Conservation (phyloP, 2,113 vertebrate species). For the Taurulus bubalis region DNA sequence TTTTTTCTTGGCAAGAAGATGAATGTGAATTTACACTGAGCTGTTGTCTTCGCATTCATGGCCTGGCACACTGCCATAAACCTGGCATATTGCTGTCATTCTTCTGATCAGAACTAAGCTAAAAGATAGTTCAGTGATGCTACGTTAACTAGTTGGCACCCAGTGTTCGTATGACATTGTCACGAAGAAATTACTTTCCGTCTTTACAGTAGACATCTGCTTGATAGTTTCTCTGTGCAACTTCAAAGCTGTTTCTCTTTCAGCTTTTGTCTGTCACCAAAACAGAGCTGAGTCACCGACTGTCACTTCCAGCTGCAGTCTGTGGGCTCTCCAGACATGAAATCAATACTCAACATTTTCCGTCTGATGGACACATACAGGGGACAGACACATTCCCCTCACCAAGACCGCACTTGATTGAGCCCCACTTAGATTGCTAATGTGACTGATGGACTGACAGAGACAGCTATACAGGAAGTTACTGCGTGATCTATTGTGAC, state of each 20-base stretch:
- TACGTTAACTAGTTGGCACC: conserved; percentile 54
- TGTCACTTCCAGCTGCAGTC: conserved; percentile 77
- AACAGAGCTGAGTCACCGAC: conserved; percentile 70
- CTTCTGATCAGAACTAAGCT: conserved; percentile 58
- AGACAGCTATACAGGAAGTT: conserved; percentile 66
- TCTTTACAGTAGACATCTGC: conserved; percentile 66
- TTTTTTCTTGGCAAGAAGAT: conserved; percentile 62
- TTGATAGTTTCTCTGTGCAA: conserved; percentile 33
- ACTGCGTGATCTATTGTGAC: conserved; percentile 53
- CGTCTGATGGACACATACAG: conserved; percentile 77
- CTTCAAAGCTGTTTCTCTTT: conserved; percentile 57
- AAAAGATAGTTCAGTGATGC: conserved; percentile 46
- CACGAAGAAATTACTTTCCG: conserved; percentile 55
- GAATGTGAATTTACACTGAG: conserved; percentile 59
- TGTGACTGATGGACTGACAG: conserved; percentile 75
- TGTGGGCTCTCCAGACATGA: conserved; percentile 74
- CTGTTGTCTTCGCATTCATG: conserved; percentile 55
- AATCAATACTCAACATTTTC: conserved; percentile 83
- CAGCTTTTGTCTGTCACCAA: conserved; percentile 58
- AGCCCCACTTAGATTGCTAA: conserved; percentile 78
- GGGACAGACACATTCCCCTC: conserved; percentile 71
- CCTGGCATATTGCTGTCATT: conserved; percentile 55
- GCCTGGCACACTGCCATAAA: conserved; percentile 62
- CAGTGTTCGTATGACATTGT: conserved; percentile 34
- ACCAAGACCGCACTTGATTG: conserved; percentile 75